phyloP scores from a whole-genome alignment of 1,140 invertebrate genomes.

The Neomicropteryx cornuta region DNA sequence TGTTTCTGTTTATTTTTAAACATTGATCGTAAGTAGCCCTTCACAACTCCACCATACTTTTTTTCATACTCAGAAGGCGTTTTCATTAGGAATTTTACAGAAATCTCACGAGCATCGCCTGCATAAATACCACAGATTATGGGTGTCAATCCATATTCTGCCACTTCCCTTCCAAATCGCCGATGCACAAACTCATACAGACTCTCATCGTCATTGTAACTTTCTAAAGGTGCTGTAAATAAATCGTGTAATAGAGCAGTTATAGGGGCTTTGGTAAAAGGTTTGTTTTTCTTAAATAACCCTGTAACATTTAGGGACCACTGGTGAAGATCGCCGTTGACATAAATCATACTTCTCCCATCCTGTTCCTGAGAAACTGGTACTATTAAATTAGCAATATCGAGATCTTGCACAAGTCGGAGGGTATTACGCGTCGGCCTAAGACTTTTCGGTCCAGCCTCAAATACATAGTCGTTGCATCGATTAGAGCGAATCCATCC shows the following conservation, averaged over 20 bases:
- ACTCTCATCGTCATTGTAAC: constrained; percentile 67
- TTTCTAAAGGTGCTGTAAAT: constrained; percentile 27
- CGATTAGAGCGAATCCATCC: constrained; percentile 75
- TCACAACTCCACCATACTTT: constrained; percentile 65
- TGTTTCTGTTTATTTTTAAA: constrained; percentile 24
- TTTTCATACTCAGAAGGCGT: constrained; percentile 74
- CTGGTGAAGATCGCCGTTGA: constrained; percentile 55
- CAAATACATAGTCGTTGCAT: constrained; percentile 55
- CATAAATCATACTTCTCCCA: constrained; percentile 80
- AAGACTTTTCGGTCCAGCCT: constrained; percentile 80
- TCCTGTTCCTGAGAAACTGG: constrained; percentile 55
- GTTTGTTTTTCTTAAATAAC: constrained; percentile 52
- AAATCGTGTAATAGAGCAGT: constrained; percentile 56
- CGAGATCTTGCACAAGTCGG: constrained; percentile 63
- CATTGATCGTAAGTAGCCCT: constrained; percentile 47
- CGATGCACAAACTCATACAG: constrained; percentile 73
- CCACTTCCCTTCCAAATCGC: constrained; percentile 75
- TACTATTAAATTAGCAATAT: constrained; percentile 50
- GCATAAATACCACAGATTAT: constrained; percentile 88
- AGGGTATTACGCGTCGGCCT: constrained; percentile 76
- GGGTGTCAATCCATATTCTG: constrained; percentile 75
- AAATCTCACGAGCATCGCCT: constrained; percentile 79
- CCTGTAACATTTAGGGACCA: constrained; percentile 54
- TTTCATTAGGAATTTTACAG: constrained; percentile 74
- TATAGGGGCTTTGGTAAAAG: constrained; percentile 66